These are phyloP conservation scores for Dinoponera quadriceps DNA, from an alignment of 1,140 invertebrate genomes.

Conservation along the genomic window DNA sequence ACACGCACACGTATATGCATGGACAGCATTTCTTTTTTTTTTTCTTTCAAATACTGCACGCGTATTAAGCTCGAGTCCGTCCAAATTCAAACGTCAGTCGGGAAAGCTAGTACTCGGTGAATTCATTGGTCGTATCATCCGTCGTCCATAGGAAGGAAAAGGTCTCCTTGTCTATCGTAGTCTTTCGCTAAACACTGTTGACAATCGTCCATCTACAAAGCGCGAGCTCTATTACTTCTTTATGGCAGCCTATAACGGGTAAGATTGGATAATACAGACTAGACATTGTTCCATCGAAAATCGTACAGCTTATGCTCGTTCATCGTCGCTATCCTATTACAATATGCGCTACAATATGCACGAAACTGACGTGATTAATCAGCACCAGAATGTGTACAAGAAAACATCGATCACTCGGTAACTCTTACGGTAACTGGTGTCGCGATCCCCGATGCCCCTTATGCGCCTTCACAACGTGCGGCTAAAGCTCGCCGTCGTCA, in stretches of 20 bases:
- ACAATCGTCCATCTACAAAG: conserved; percentile 61
- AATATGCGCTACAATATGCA: conserved; percentile 58
- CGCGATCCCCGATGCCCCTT: conserved; percentile 27
- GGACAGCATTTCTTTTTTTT: conserved; percentile 6
- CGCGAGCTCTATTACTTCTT: conserved; percentile 30
- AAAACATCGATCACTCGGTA: conserved; percentile 67
- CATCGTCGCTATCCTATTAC: conserved; percentile 54
- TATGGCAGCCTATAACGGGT: conserved; percentile 52
- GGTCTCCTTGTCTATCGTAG: conserved; percentile 35
- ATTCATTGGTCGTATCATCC: conserved; percentile 40
- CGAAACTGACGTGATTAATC: conserved; percentile 41
- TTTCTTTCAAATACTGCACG: conserved; percentile 20
- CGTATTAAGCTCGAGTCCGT: conserved; percentile 56
- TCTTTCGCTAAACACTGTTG: conserved; percentile 54
- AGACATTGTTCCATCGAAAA: conserved; percentile 64
- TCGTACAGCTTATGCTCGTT: conserved; percentile 57
- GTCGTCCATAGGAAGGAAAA: conserved; percentile 26
- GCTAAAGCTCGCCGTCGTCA: conserved; percentile 21
- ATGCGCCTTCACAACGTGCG: neutral
- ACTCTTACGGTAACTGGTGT: conserved; percentile 56
- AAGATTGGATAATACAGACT: conserved; percentile 63
- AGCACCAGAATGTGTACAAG: conserved; percentile 61
- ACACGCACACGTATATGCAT: conserved; percentile 48
- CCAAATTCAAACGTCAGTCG: conserved; percentile 39
- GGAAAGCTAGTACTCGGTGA: conserved; percentile 55